Evolutionary conservation across 2,888 invertebrate genomes (phyloP), one percentile per base, ranked within the genome.

Genomic region (Ganaspis brasiliensis): DNA sequence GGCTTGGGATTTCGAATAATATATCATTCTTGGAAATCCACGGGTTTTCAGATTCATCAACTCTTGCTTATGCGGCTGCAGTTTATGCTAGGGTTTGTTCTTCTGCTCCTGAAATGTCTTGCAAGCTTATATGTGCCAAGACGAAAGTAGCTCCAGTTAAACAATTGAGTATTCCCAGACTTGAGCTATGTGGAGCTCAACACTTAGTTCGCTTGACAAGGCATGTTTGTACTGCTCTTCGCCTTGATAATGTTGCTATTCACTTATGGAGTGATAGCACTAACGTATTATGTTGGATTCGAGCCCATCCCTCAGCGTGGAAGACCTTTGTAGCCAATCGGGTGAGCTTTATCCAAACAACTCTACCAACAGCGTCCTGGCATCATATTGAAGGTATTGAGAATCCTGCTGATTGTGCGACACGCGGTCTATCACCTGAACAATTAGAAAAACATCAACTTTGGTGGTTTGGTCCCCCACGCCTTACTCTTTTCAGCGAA

Each of bases 251-350:
- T 16, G 49, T n/a, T 49, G 2, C 14, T n/a, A 49, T 49, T 49
- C 49, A 49, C n/a, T 49, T 49, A n/a, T 49, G n/a, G 49, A 49
- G 49, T 49, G 49, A 49, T 49, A 49, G 16, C n/a, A n/a, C n/a
- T n/a, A n/a, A n/a, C n/a, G n/a, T n/a, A n/a, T n/a, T n/a, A 2
- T 49, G n/a, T 49, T 49, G 16, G 49, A 49, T 49, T 49, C n/a
- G 5, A 49, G 49, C n/a, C 1, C 3, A 14, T n/a, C 49, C 49
- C n/a, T 49, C 49, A 0, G n/a, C 14, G 3, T 49, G 49, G n/a
- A 49, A 49, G n/a, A 49, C 49, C 1, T 49, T 49, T 5, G 49
- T 49, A n/a, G 49, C 40, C 12, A 40, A 40, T 40, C 9, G 40
- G 12, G 35, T 35, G 9, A 35, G 35, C 35, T 35, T 6, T 9